Evolutionary conservation across 1,140 invertebrate species (phyloP).

Genomic region (Monochamus saltuarius): DNA sequence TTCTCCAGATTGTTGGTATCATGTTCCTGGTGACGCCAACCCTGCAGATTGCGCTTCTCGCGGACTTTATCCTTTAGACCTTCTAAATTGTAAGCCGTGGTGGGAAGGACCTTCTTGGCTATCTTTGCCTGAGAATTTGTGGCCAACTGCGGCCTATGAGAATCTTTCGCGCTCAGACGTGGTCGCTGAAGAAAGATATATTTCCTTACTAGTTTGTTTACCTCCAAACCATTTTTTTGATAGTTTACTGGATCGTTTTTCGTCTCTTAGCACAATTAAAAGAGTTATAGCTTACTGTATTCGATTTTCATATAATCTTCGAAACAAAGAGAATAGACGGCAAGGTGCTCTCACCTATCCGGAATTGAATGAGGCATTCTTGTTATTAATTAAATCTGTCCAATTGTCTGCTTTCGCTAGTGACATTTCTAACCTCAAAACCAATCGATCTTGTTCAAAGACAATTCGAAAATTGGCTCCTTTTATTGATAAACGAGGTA

Average conservation of each 20-base stretch:
- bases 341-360: not conserved
- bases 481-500: constrained; percentile 32
- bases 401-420: constrained; percentile 14
- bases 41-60: constrained; percentile 50
- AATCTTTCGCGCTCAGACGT: not conserved
- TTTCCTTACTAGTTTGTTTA: not conserved
- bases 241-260: constrained; percentile 1
- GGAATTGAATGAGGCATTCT: constrained; percentile 9
- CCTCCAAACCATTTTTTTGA: not conserved
- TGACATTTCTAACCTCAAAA: constrained; percentile 3
- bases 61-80: constrained; percentile 34
- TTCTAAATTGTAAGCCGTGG: constrained; percentile 37
- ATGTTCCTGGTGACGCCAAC: constrained; percentile 45
- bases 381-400: constrained; percentile 9
- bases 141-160: not conserved
- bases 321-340: no score
- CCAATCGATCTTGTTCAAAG: constrained; percentile 1
- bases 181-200: not conserved
- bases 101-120: constrained; percentile 31
- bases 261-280: constrained; percentile 11
- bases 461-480: constrained; percentile 20
- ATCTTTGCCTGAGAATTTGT: not conserved
- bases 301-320: no score
- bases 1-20: constrained; percentile 33
- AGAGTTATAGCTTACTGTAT: not conserved